Base-by-base conservation (phyloP, 2,113 vertebrate genomes). In the Sorex araneus region DNA sequence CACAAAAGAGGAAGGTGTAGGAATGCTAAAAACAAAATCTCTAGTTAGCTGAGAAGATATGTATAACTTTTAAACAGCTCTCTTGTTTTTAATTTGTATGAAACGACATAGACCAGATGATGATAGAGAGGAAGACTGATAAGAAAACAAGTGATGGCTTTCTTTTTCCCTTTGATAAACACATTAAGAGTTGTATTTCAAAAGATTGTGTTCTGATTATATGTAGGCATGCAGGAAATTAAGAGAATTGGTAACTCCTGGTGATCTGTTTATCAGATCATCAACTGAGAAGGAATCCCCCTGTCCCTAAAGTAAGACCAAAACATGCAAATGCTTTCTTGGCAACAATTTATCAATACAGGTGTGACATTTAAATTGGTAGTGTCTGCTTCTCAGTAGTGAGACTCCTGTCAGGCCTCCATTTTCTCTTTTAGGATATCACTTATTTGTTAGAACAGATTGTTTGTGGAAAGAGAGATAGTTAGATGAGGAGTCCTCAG, bases 21-120 rank as follows among this genome's bases (percentile, higher is more conserved):
- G 47, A 89, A 34, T 27, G 6, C 36, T 90, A 27, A 85, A 96
- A 95, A 32, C 3, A 19, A 70, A 50, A 25, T 8, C 85, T 95
- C 74, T 74, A 92, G 83, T 95, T 94, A 83, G 23, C 87, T 74
- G 67, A 83, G 91, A 93, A 96, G 69, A 96, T 96, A 78, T 60
- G 13, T 23, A 13, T 69, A 8, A 66, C n/a, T 19, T 89, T 21
- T 71, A 1, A 73, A 10, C 84, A 19, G 6, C 11, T 97, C 45
- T 80, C 57, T n/a, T 57, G 4, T 70, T 89, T 73, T 94, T 36
- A 63, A 36, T 15, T 8, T 76, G 34, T 50, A 79, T 7, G 36
- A 34, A 70, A 5, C 50, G 34, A 2, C 11, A 3, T 78, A 86
- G 19, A 15, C 27, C 3, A 5, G 10, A 85, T n/a, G 30, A 89